A percentile compares a stretch with the other conserved stretches of the same genome.
Evolutionary conservation across 2,888 invertebrate species (phyloP).

Genomic region (Tetranychus truncatus): DNA sequence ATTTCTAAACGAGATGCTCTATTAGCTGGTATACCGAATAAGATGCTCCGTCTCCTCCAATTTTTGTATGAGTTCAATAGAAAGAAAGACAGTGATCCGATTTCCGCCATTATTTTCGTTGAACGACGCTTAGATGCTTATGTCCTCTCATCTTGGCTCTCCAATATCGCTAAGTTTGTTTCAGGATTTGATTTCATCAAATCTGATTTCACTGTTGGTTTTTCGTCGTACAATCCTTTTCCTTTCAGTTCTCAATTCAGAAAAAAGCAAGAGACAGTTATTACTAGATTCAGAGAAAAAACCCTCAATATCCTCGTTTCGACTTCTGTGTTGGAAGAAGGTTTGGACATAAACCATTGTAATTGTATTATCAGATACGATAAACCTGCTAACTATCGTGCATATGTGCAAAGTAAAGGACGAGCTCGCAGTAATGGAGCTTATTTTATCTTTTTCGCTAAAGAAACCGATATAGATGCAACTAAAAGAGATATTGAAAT

Average conservation of each 20-base stretch:
- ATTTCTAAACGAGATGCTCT: background rate
- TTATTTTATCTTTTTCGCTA: slow-evolving; percentile 36
- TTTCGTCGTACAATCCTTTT: background rate
- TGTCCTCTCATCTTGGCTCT: slow-evolving; percentile 53
- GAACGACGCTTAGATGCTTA: slow-evolving; percentile 68
- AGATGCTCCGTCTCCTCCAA: background rate
- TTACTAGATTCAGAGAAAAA: background rate
- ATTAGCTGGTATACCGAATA: background rate
- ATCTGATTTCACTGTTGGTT: background rate
- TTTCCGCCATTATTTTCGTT: slow-evolving; percentile 79
- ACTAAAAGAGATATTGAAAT: background rate
- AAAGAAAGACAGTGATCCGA: background rate
- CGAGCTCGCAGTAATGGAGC: slow-evolving; percentile 25
- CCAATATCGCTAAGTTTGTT: slow-evolving; percentile 18
- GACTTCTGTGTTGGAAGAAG: slow-evolving; percentile 28
- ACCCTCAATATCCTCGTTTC: slow-evolving; percentile 19
- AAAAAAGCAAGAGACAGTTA: background rate
- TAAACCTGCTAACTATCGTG: slow-evolving; percentile 23
- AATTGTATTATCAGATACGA: slow-evolving; percentile 28
- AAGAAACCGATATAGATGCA: background rate
- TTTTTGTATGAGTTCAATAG: background rate
- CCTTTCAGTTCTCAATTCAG: background rate
- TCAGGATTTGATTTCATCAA: background rate
- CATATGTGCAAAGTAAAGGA: slow-evolving; percentile 27
- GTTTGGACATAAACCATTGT: slow-evolving; percentile 27